Base-by-base conservation (phyloP, 2,113 vertebrate genomes). In the Zosterops japonicus region DNA sequence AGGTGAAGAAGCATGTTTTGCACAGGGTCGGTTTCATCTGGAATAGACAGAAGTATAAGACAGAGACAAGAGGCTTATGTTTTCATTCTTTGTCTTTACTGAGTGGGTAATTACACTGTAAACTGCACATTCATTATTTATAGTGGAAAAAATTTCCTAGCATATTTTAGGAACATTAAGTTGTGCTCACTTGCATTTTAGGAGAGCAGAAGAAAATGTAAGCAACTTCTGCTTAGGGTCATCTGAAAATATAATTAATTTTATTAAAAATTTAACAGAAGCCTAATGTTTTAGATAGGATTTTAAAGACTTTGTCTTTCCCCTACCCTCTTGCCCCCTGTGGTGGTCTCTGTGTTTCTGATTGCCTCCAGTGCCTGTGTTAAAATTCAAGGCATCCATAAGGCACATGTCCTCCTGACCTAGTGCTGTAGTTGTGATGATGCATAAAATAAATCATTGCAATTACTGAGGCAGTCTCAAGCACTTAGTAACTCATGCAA, bases 361-460 rank as follows among this genome's bases (percentile, higher is more conserved):
- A 50, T 83, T 77, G 31, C 31, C 29, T 77, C 36, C 55, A 64
- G 23, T 67, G 55, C 20, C 64, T 56, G 39, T 86, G 79, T 86
- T 86, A 77, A 94, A 93, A 93, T 95, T 91, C 79, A 74, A 80
- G 31, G 59, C 71, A 83, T 83, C 78, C 56, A 49, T 93, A 93
- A 93, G 56, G 83, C 68, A n/a, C 88, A 60, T 68, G 64, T 94
- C 64, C 82, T 90, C 36, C 85, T 95, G 90, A 88, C 92, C 90
- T 65, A 81, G 61, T 77, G 78, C 74, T 95, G 36, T 72, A 71
- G 79, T 86, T 94, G 83, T 67, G 85, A 88, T 69, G 91, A 81
- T 93, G 71, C 90, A 93, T 95, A 91, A 93, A 95, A 96, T 96
- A 96, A 95, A 94, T 95, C 92, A 88, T 60, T 70, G 71, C 92